phyloP scores from a whole-genome alignment of 2,797 vertebrate species.

The Fistularia commersonii region DNA sequence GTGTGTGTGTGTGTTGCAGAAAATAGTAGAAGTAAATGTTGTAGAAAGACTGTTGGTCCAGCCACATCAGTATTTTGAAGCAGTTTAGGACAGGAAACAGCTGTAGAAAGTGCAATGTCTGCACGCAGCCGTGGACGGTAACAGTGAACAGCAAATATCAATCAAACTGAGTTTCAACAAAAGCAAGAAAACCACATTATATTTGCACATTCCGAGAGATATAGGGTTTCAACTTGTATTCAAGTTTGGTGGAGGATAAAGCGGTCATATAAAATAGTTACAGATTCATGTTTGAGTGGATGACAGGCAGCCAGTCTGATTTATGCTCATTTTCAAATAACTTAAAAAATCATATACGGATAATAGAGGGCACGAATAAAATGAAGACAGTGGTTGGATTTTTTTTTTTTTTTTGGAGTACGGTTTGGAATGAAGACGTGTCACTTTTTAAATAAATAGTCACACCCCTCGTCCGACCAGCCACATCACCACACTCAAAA shows the following conservation, averaged over 20 bases:
- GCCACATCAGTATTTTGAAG: slow-evolving; percentile 64
- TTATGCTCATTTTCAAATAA: too few relatives aligned
- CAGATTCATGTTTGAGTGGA: too few relatives aligned
- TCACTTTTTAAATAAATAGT: slow-evolving; percentile 44
- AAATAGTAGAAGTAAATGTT: too few relatives aligned
- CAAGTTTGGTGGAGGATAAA: too few relatives aligned
- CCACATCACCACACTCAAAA: slow-evolving; percentile 59
- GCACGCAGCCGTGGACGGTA: slow-evolving; percentile 65
- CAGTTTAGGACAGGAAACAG: slow-evolving; percentile 79
- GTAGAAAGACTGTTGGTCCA: slow-evolving; percentile 27
- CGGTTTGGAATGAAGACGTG: slow-evolving; percentile 46
- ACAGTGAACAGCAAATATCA: slow-evolving; percentile 66
- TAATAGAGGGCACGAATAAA: slow-evolving; percentile 15
- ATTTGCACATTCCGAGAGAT: slow-evolving; percentile 54
- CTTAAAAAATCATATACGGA: slow-evolving; percentile 22
- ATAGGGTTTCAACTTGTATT: slow-evolving; percentile 22
- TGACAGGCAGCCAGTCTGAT: too few relatives aligned
- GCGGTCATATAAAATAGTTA: too few relatives aligned
- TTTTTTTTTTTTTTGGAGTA: slow-evolving; percentile 10
- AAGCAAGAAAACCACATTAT: slow-evolving; percentile 53
- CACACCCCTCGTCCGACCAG: slow-evolving; percentile 32
- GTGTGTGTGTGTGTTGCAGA: slow-evolving; percentile 6
- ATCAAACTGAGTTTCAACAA: slow-evolving; percentile 62
- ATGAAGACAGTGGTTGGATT: slow-evolving; percentile 15
- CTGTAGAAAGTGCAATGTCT: slow-evolving; percentile 66